Evolutionary conservation across 1,140 invertebrate species (phyloP).

Genomic region (Drosophila ficusphila): DNA sequence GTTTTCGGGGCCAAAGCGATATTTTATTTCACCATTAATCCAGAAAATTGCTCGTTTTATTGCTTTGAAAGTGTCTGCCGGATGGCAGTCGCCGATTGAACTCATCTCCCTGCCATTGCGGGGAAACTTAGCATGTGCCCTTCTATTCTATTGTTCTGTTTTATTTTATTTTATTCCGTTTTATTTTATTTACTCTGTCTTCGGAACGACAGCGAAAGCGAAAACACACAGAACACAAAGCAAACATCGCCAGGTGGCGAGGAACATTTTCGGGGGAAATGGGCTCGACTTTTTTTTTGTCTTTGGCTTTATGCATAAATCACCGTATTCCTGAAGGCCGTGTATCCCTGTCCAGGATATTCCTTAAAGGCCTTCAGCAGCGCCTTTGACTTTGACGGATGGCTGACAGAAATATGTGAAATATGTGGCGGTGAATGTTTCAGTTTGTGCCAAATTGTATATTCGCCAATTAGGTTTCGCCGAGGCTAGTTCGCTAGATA

Average conservation of each 20-base stretch:
- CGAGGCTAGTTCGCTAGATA: no score
- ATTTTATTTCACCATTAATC: conserved; percentile 71
- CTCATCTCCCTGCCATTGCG: conserved; percentile 10
- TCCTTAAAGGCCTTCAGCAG: background rate
- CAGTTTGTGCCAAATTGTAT: no score
- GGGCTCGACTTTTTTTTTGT: no score
- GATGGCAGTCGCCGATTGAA: conserved; percentile 25
- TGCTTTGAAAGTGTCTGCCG: conserved; percentile 58
- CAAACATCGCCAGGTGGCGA: conserved; percentile 23
- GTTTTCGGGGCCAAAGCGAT: conserved; percentile 28
- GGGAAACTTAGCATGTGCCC: conserved; percentile 59
- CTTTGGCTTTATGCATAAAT: conserved; percentile 22
- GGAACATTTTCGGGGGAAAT: background rate
- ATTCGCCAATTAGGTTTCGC: no score
- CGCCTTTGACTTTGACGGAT: conserved; percentile 14
- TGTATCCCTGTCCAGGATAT: conserved; percentile 13
- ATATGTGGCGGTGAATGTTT: background rate
- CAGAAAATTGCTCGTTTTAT: conserved; percentile 53
- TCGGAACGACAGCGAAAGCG: background rate
- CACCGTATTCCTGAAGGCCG: conserved; percentile 1
- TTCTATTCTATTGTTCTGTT: conserved; percentile 5
- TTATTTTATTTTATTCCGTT: background rate
- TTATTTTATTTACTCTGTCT: conserved; percentile 4
- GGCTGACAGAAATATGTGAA: conserved; percentile 14
- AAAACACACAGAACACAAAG: conserved; percentile 1